phyloP scores from a whole-genome alignment of 2,888 invertebrate species.

The Prenolepis imparis region DNA sequence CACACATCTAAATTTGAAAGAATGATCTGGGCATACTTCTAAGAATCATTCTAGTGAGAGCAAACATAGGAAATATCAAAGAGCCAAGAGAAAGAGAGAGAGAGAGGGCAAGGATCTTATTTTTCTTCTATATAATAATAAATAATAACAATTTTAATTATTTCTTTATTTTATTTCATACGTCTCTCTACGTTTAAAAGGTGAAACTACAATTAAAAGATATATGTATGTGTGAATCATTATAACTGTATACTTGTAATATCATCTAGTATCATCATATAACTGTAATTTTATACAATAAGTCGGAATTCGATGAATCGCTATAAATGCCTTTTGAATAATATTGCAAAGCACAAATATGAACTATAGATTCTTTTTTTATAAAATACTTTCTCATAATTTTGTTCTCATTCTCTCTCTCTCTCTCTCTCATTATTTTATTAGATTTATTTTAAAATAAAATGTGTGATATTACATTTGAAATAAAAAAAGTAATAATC shows the following conservation, averaged over 20 bases:
- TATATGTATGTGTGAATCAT: constrained; percentile 19
- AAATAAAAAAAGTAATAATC: not conserved
- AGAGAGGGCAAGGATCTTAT: not conserved
- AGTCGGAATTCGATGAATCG: constrained; percentile 9
- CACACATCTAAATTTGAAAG: not conserved
- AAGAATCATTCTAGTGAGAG: not conserved
- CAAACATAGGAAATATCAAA: not conserved
- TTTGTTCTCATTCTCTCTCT: not conserved
- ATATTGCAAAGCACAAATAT: not conserved
- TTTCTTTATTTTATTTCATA: not conserved
- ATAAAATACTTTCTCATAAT: not conserved
- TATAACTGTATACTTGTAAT: constrained; percentile 28
- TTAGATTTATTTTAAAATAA: not conserved
- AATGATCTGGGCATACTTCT: constrained; percentile 5
- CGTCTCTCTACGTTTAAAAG: not conserved
- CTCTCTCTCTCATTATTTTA: not conserved
- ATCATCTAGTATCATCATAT: not conserved
- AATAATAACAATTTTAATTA: constrained; percentile 8
- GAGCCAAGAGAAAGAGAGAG: not conserved
- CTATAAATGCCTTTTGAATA: not conserved
- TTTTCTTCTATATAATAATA: not conserved
- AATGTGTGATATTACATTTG: no score
- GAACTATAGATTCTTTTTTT: not conserved
- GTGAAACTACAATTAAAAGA: constrained; percentile 16
- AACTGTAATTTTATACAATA: constrained; percentile 29